Evolutionary conservation across 2,113 vertebrate species (phyloP).

Genomic region (Phalacrocorax aristotelis): DNA sequence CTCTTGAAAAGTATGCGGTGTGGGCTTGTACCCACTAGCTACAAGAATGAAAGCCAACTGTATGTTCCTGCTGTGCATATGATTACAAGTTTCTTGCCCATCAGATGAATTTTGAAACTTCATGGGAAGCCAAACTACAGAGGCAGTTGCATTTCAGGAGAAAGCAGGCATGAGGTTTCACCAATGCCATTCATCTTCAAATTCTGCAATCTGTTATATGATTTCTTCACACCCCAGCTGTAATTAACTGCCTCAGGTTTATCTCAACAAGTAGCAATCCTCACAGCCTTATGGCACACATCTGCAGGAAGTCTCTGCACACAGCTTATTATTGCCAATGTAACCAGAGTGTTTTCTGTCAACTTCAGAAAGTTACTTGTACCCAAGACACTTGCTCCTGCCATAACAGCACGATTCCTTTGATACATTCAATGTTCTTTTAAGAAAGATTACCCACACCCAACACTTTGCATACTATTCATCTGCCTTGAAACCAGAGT

Average conservation of each 20-base stretch:
- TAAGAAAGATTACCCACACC: background rate
- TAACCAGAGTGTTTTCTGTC: background rate
- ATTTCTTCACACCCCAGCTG: background rate
- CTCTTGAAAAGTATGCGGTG: background rate
- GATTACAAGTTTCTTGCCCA: background rate
- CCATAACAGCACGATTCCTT: background rate
- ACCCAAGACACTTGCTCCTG: background rate
- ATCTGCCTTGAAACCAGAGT: background rate
- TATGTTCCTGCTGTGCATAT: background rate
- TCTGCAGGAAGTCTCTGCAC: background rate
- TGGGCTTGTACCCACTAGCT: background rate
- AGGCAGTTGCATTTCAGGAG: background rate
- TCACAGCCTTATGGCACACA: background rate
- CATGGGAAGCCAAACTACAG: background rate
- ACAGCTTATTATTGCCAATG: background rate
- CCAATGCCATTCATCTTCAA: background rate
- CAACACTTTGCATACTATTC: background rate
- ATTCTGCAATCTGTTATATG: background rate
- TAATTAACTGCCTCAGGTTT: background rate
- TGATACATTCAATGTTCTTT: background rate
- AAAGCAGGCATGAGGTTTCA: background rate
- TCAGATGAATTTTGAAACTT: background rate
- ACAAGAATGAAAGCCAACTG: background rate
- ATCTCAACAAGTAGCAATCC: background rate
- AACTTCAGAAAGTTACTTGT: background rate